phyloP scores from a whole-genome alignment of 2,888 invertebrate species.

The Diabrotica balteata region DNA sequence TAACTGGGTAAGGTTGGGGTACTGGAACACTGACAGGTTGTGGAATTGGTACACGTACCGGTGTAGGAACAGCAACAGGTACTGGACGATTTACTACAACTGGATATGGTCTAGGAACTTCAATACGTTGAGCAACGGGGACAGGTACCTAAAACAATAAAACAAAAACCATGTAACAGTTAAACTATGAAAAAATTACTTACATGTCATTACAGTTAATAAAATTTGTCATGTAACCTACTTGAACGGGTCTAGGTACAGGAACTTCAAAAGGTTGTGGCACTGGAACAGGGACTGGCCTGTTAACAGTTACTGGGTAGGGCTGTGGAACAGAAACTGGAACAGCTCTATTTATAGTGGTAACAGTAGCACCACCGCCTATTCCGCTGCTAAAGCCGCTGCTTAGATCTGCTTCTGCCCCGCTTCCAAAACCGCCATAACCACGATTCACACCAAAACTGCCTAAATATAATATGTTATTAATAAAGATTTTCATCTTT shows the following conservation, averaged over 20 bases:
- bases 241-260: conserved; percentile 62
- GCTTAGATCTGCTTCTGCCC: neutral
- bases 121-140: conserved; percentile 40
- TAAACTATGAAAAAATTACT: neutral
- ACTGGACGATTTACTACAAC: conserved; percentile 45
- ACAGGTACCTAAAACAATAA: conserved; percentile 37
- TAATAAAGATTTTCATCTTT: no score
- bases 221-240: conserved; percentile 43
- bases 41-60: neutral
- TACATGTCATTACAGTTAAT: conserved; percentile 47
- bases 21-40: conserved; percentile 35
- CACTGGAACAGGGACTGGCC: conserved; percentile 63
- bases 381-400: conserved; percentile 49
- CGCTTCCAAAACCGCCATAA: conserved; percentile 19
- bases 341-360: conserved; percentile 53
- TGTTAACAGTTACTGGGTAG: conserved; percentile 59
- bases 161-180: neutral
- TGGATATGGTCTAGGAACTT: conserved; percentile 47
- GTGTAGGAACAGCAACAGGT: conserved; percentile 47
- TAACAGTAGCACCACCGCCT: conserved; percentile 54
- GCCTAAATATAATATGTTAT: no score
- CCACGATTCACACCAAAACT: no score
- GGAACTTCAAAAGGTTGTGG: conserved; percentile 65
- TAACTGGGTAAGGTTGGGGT: conserved; percentile 48
- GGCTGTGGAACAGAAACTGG: conserved; percentile 58